A percentile compares a stretch with the other conserved stretches of the same genome.
Conservation (phyloP, 2,113 vertebrate species). For the Percopsis transmontana region DNA sequence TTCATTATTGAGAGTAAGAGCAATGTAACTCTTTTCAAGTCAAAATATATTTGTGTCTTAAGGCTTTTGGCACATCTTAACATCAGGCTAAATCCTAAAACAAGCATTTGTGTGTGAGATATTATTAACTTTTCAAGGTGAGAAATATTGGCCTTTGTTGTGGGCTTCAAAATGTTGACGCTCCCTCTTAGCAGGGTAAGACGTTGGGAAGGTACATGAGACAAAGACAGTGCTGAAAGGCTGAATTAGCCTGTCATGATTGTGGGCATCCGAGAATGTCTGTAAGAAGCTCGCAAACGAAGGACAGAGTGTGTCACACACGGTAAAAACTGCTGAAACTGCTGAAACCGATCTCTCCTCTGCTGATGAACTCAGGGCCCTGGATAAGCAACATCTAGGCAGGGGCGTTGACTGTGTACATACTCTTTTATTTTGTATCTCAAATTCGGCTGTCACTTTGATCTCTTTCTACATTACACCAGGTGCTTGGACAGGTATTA, state of each 20-base stretch:
- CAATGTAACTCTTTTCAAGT: slow-evolving; percentile 52
- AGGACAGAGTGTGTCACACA: slow-evolving; percentile 18
- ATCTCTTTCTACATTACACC: slow-evolving; percentile 43
- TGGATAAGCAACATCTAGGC: slow-evolving; percentile 32
- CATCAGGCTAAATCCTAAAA: slow-evolving; percentile 37
- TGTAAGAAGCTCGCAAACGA: slow-evolving; percentile 48
- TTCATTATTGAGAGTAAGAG: slow-evolving; percentile 47
- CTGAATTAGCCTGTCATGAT: slow-evolving; percentile 69
- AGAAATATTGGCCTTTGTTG: slow-evolving; percentile 56
- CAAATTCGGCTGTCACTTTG: slow-evolving; percentile 31
- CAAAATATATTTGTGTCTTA: slow-evolving; percentile 49
- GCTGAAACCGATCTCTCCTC: slow-evolving; percentile 7
- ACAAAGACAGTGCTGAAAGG: slow-evolving; percentile 68
- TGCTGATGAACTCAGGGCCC: slow-evolving; percentile 40
- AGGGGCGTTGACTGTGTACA: not conserved
- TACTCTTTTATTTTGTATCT: slow-evolving; percentile 13
- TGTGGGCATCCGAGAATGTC: slow-evolving; percentile 43
- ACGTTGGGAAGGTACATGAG: slow-evolving; percentile 50
- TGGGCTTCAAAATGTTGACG: slow-evolving; percentile 59
- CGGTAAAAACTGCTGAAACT: slow-evolving; percentile 34
- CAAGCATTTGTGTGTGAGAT: slow-evolving; percentile 38
- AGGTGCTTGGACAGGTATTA: slow-evolving; percentile 54
- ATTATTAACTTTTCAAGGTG: slow-evolving; percentile 52
- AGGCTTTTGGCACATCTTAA: slow-evolving; percentile 43
- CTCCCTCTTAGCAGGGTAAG: slow-evolving; percentile 36